A percentile compares a stretch with the other conserved stretches of the same genome.
Conservation (phyloP, 1,140 invertebrate species). For the Habropoda laboriosa region DNA sequence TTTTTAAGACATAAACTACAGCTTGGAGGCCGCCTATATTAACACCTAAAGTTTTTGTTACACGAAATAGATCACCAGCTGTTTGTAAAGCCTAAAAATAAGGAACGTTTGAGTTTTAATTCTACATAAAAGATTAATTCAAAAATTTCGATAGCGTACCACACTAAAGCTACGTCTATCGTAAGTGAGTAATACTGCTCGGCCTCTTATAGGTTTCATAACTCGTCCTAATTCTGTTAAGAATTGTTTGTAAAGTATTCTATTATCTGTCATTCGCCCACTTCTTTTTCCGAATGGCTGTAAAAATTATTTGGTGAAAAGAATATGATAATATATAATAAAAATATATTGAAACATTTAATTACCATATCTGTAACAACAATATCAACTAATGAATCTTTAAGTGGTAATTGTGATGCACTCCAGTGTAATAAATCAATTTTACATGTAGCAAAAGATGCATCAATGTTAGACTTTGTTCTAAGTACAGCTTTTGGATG, state of each 20-base stretch:
- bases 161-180: slow-evolving; percentile 80
- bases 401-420: slow-evolving; percentile 80
- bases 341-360: slow-evolving; percentile 11
- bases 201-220: slow-evolving; percentile 74
- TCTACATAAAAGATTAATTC: slow-evolving; percentile 6
- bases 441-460: slow-evolving; percentile 65
- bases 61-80: slow-evolving; percentile 65
- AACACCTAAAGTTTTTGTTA: slow-evolving; percentile 71
- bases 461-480: slow-evolving; percentile 78
- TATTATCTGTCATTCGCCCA: slow-evolving; percentile 81
- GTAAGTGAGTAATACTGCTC: slow-evolving; percentile 83
- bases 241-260: slow-evolving; percentile 81
- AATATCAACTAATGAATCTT: slow-evolving; percentile 82
- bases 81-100: slow-evolving; percentile 70
- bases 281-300: slow-evolving; percentile 84
- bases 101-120: slow-evolving; percentile 20
- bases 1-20: slow-evolving; percentile 73
- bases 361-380: slow-evolving; percentile 84
- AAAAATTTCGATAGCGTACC: slow-evolving; percentile 50
- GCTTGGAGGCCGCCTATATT: slow-evolving; percentile 78
- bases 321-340: slow-evolving; percentile 1
- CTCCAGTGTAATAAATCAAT: slow-evolving; percentile 81
- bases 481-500: slow-evolving; percentile 78
- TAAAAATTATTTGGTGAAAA: slow-evolving; percentile 5
- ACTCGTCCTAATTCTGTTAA: slow-evolving; percentile 82